Evolutionary conservation across 2,113 vertebrate genomes (phyloP).

Genomic region (Gyps fulvus): DNA sequence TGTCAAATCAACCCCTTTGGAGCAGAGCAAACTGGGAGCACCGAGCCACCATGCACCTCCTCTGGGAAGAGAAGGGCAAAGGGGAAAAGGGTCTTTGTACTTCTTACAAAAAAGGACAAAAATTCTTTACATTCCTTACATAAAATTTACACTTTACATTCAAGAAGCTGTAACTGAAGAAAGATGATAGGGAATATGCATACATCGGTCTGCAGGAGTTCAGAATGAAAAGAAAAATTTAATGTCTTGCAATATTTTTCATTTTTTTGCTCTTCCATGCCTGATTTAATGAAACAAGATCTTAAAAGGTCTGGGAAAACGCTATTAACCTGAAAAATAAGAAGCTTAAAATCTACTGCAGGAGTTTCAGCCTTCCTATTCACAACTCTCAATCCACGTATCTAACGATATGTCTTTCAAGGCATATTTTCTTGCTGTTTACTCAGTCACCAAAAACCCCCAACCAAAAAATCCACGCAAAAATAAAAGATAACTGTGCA

Average conservation of each 20-base stretch:
- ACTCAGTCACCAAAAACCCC: background rate
- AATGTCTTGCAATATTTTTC: background rate
- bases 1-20: background rate
- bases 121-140: background rate
- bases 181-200: background rate
- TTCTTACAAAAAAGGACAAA: background rate
- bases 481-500: conserved; percentile 2
- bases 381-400: background rate
- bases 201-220: background rate
- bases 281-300: conserved; percentile 19
- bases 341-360: conserved; percentile 39
- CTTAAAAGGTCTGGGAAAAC: conserved; percentile 16
- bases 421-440: background rate
- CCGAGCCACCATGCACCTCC: accelerated
- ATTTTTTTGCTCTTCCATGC: background rate
- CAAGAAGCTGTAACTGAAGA: background rate
- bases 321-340: conserved; percentile 44
- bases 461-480: background rate
- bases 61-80: background rate
- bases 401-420: background rate
- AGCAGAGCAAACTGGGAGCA: background rate
- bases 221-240: background rate
- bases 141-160: background rate
- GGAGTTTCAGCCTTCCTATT: conserved; percentile 13
- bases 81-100: background rate